Base-by-base conservation (phyloP, 2,888 invertebrate genomes). In the Mellilla xanthometata region DNA sequence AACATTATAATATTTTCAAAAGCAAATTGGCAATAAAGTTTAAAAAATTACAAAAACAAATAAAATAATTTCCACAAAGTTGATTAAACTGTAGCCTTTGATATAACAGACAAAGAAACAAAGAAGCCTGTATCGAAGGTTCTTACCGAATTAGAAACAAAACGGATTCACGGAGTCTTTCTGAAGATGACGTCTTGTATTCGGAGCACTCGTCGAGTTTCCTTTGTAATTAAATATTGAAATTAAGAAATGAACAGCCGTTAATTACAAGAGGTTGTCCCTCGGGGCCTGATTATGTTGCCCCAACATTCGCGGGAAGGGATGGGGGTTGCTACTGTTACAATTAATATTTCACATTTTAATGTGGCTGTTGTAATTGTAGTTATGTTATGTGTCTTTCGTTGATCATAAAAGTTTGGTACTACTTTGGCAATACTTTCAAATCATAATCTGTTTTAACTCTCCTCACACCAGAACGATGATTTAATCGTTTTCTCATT, bases 171-270 rank as follows among this genome's bases (percentile, higher is more conserved):
- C 62, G 64, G 65, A 79, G 72, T 80, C 80, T 85, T 84, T 85
- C 85, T 88, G 89, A 78, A 68, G 80, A 82, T 89, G 89, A 89
- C 89, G 89, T 89, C 83, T 86, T 81, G 70, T 71, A 65, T 80
- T 72, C 66, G 64, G 52, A 72, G 81, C 85, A 88, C 79, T 88
- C 85, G 70, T 88, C 83, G 88, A 86, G 87, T 88, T 88, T 88
- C 89, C 89, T 89, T 89, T 87, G 89, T 90, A 90, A 90, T 90
- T 90, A 90, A 90, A 90, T 90, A 90, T 90, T 90, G 89, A 90
- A 90, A 90, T 90, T 90, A 90, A 90, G 90, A 90, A 90, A 90
- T 90, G 89, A 90, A 88, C 90, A 90, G 88, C 85, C 89, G 85
- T 88, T 90, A 90, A 90, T 90, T 90, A 90, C 84, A 78, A 76